A percentile compares a stretch with the other conserved stretches of the same genome.
phyloP scores from a whole-genome alignment of 2,888 invertebrate species.

The Conchocele bisecta region DNA sequence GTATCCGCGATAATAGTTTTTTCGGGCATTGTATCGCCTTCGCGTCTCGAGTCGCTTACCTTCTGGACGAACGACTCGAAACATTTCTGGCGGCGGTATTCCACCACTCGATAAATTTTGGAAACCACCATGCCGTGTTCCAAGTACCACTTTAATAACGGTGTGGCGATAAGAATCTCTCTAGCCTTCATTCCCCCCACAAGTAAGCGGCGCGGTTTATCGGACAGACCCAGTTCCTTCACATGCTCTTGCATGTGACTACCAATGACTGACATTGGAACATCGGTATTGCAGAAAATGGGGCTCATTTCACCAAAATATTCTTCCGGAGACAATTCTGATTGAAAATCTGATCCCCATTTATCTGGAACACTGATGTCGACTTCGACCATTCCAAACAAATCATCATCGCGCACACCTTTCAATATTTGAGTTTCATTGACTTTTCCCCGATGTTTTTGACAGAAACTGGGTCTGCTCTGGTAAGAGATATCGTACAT shows the following conservation, averaged over 20 bases:
- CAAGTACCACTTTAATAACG: slow-evolving; percentile 50
- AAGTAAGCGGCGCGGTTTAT: slow-evolving; percentile 24
- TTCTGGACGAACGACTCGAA: neutral
- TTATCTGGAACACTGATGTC: slow-evolving; percentile 16
- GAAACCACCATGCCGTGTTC: slow-evolving; percentile 39
- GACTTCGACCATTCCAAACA: slow-evolving; percentile 31
- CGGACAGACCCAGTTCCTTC: slow-evolving; percentile 1
- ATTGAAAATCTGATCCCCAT: neutral
- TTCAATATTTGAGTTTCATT: neutral
- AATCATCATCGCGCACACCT: neutral
- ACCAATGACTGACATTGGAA: neutral
- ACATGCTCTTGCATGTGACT: slow-evolving; percentile 24
- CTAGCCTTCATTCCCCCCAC: slow-evolving; percentile 33
- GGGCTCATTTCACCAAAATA: slow-evolving; percentile 39
- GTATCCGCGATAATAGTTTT: neutral
- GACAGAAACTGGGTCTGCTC: no score
- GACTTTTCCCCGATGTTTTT: neutral
- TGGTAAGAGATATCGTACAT: no score
- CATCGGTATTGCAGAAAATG: slow-evolving; percentile 29
- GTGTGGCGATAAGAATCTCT: slow-evolving; percentile 42
- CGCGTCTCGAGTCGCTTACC: slow-evolving; percentile 1
- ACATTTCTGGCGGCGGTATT: neutral
- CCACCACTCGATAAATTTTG: slow-evolving; percentile 30
- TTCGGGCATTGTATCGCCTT: neutral
- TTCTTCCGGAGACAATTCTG: slow-evolving; percentile 15